Conservation (phyloP, 2,113 vertebrate species). For the Cyphomyrus plagiostoma region DNA sequence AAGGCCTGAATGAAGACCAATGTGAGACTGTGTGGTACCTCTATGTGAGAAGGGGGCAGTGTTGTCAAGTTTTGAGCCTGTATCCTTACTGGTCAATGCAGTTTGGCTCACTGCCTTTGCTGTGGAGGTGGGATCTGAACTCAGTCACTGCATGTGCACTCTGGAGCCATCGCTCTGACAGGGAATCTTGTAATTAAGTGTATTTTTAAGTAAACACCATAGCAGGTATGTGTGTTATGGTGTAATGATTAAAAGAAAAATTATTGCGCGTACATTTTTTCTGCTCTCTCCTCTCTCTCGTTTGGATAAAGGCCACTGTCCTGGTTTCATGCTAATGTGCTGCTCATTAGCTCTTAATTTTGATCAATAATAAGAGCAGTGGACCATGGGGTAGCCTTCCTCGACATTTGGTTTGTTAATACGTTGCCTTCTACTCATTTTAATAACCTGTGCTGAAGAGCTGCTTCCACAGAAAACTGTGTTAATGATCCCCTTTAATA, state of each 20-base stretch:
- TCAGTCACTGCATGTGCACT: background rate
- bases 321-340: constrained; percentile 19
- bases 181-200: background rate
- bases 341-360: constrained; percentile 22
- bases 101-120: background rate
- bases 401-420: constrained; percentile 23
- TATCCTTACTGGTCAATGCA: background rate
- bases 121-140: background rate
- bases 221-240: background rate
- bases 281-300: background rate
- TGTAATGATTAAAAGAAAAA: background rate
- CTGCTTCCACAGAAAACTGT: background rate
- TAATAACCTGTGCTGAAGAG: constrained; percentile 19
- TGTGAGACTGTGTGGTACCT: background rate
- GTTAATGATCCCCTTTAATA: constrained; percentile 17
- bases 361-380: constrained; percentile 21
- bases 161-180: background rate
- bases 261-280: background rate
- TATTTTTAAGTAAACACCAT: background rate
- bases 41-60: background rate
- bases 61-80: background rate
- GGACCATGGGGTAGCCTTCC: constrained; percentile 1
- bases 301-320: constrained; percentile 3
- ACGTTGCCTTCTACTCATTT: constrained; percentile 10
- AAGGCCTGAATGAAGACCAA: background rate